phyloP scores from a whole-genome alignment of 2,113 vertebrate species.

The Polypterus senegalus region DNA sequence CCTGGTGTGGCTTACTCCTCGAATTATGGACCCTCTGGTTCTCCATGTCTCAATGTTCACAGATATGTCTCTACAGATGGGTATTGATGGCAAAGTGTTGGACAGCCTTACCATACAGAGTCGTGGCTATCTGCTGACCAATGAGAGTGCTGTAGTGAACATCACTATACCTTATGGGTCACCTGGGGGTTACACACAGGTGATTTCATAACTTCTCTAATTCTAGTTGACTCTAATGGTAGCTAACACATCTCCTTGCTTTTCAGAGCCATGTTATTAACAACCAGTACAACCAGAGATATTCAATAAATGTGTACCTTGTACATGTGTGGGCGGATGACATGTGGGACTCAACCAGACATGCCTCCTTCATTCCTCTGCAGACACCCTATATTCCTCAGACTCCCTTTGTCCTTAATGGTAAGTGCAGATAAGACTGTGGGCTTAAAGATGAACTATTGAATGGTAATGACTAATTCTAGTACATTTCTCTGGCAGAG shows the following conservation, averaged over 20 bases:
- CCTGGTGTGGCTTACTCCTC: constrained; percentile 26
- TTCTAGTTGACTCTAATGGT: too few species aligned
- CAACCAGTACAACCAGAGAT: constrained; percentile 24
- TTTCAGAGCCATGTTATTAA: constrained; percentile 26
- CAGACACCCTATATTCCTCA: constrained; percentile 23
- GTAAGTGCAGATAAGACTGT: constrained; percentile 13
- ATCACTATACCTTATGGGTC: constrained; percentile 24
- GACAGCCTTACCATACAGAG: constrained; percentile 13
- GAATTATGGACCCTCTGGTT: constrained; percentile 18
- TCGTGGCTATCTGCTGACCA: constrained; percentile 12
- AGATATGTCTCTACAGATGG: constrained; percentile 16
- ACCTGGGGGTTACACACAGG: constrained; percentile 22
- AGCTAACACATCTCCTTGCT: neutral
- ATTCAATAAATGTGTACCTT: constrained; percentile 26
- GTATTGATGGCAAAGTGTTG: constrained; percentile 16
- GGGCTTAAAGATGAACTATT: too few species aligned
- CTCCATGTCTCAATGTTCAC: constrained; percentile 12
- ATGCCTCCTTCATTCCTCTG: constrained; percentile 25
- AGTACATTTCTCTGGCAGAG: constrained; percentile 7
- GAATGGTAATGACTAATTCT: too few species aligned
- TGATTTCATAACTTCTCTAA: neutral
- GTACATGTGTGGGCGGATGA: constrained; percentile 32
- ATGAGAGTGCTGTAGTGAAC: constrained; percentile 20
- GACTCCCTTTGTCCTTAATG: constrained; percentile 18
- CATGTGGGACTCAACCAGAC: constrained; percentile 28